Evolutionary conservation across 2,113 vertebrate species (phyloP).

Genomic region (Ceratotherium simum): DNA sequence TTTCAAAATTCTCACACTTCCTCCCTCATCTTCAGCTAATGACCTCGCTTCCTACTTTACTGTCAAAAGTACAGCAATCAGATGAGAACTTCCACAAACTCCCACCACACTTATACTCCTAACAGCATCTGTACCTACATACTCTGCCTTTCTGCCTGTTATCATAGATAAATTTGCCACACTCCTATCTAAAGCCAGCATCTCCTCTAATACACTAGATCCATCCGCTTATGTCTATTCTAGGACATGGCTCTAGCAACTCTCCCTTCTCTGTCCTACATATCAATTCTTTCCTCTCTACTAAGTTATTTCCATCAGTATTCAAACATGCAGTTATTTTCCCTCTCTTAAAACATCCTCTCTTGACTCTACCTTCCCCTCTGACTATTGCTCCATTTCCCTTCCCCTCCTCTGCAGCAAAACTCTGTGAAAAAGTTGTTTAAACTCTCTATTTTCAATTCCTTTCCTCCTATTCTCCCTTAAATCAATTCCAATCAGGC

Average conservation of each 20-base stretch:
- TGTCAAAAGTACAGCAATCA: neutral
- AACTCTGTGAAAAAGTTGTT: neutral
- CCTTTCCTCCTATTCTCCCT: neutral
- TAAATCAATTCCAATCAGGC: neutral
- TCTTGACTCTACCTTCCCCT: neutral
- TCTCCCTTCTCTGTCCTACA: neutral
- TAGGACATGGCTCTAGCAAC: neutral
- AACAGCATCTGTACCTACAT: neutral
- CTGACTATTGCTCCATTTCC: neutral
- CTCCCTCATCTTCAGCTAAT: neutral
- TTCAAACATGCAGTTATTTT: neutral
- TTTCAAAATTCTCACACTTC: neutral
- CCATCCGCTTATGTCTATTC: neutral
- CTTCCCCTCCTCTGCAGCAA: neutral
- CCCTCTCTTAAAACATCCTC: slow-evolving; percentile 5
- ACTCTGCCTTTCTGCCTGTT: neutral
- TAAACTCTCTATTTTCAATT: neutral
- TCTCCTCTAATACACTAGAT: neutral
- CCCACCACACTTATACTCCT: neutral
- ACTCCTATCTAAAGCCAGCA: neutral
- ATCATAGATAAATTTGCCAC: neutral
- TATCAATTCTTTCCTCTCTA: neutral
- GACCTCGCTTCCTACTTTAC: neutral
- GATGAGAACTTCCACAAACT: neutral
- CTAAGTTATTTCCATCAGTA: neutral